Conservation (phyloP, 2,113 vertebrate genomes). For the Scomber japonicus region DNA sequence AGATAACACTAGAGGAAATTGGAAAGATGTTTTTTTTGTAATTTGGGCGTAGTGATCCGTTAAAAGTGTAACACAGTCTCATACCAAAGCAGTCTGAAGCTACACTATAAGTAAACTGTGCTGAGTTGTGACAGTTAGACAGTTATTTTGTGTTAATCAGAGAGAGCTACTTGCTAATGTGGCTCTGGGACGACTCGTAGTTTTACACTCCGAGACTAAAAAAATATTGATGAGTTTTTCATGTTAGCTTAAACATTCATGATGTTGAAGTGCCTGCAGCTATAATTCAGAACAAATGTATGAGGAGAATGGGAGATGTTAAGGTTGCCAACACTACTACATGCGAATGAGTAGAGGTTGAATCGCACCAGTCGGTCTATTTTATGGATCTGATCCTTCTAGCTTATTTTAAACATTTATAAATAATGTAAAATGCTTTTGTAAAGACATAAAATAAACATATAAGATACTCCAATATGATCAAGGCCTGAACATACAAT, state of each 20-base stretch:
- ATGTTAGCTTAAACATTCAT: conserved; percentile 38
- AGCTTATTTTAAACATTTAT: background rate
- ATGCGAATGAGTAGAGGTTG: too few relatives aligned
- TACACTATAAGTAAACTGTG: background rate
- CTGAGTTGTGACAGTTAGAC: too few relatives aligned
- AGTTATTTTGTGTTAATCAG: background rate
- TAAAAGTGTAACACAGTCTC: background rate
- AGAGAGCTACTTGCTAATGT: background rate
- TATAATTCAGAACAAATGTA: background rate
- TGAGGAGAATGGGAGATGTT: background rate
- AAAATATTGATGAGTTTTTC: conserved; percentile 18
- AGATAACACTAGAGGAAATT: too few relatives aligned
- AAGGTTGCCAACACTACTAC: background rate
- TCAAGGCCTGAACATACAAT: too few relatives aligned
- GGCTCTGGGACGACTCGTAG: background rate
- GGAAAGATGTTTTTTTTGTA: too few relatives aligned
- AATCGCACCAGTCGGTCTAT: too few relatives aligned
- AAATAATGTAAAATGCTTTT: background rate
- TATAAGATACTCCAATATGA: too few relatives aligned
- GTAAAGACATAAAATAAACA: background rate
- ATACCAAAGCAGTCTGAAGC: background rate
- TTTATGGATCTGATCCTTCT: too few relatives aligned
- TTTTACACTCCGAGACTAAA: conserved; percentile 8
- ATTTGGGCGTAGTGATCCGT: too few relatives aligned
- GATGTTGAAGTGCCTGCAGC: background rate